phyloP scores from a whole-genome alignment of 2,113 vertebrate genomes.

The Tragelaphus scriptus region DNA sequence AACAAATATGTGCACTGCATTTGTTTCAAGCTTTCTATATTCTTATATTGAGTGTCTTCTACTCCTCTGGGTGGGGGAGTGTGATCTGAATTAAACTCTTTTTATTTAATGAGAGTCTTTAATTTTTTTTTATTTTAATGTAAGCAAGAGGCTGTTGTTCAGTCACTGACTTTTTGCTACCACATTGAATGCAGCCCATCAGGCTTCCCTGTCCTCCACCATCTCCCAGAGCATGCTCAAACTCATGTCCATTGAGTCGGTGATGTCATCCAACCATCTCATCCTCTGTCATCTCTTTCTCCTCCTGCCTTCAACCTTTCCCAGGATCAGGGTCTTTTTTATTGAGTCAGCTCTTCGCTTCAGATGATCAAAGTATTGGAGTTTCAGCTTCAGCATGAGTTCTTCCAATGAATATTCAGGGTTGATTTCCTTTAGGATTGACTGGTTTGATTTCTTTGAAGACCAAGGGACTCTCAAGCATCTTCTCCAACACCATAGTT shows the following conservation, averaged over 20 bases:
- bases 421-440: neutral
- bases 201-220: neutral
- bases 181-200: neutral
- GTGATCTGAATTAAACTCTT: neutral
- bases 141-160: neutral
- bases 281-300: neutral
- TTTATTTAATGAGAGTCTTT: neutral
- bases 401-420: neutral
- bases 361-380: neutral
- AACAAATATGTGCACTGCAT: neutral
- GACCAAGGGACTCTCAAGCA: neutral
- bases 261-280: neutral
- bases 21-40: neutral
- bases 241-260: neutral
- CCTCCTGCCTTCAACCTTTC: neutral
- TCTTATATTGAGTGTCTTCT: neutral
- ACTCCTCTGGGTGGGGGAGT: neutral
- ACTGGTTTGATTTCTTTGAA: neutral
- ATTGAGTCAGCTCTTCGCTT: neutral
- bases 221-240: neutral
- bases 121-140: neutral
- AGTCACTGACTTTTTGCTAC: neutral
- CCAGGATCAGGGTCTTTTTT: neutral
- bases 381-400: neutral
- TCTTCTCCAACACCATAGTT: neutral